Evolutionary conservation across 2,888 invertebrate species (phyloP), one percentile per base, ranked within the genome.

Genomic region (Branchipolynoe longqiensis): DNA sequence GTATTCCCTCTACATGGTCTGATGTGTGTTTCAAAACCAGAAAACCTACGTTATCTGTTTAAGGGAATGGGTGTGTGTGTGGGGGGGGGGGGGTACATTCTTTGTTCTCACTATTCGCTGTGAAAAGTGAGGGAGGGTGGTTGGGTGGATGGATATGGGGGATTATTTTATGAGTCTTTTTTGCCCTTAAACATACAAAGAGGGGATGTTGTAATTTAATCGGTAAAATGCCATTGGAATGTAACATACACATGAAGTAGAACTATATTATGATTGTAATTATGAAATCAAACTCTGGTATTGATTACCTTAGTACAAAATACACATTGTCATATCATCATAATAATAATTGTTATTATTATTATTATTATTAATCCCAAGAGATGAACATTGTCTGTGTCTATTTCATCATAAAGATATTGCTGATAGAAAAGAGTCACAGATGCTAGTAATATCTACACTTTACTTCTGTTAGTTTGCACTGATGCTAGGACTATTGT

Each of bases 231-330:
- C 2, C n/a, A 2, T 78, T 78, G 78, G 78, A 54, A 78, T 78
- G 54, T 54, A n/a, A 78, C 54, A 54, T 48, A 78, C 78, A 78
- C 78, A 78, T 25, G 48, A 48, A 78, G 41, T 48, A 78, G 48
- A 25, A 48, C n/a, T 58, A 58, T 25, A 58, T 14, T n/a, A n/a
- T n/a, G 22, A 69, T n/a, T 69, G 33, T 69, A 33, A 69, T 38
- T 18, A 38, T 31, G 3, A 62, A 69, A 69, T 69, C 69, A 69
- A 38, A 33, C 22, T 69, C 18, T 22, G 36, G 6, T 36, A 33
- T 48, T 12, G 48, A 12, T 48, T 36, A 36, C 8, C 6, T 69
- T 69, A 36, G 36, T 69, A 69, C 69, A 69, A 36, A 69, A 69
- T 69, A 36, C 69, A 69, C 69, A 38, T 25, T 69, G n/a, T n/a